Percentiles rank a stretch among this genome's conserved stretches.
These are phyloP conservation scores for Peromyscus melanophrys DNA, from an alignment of 2,797 vertebrate genomes.

Conservation along the genomic window DNA sequence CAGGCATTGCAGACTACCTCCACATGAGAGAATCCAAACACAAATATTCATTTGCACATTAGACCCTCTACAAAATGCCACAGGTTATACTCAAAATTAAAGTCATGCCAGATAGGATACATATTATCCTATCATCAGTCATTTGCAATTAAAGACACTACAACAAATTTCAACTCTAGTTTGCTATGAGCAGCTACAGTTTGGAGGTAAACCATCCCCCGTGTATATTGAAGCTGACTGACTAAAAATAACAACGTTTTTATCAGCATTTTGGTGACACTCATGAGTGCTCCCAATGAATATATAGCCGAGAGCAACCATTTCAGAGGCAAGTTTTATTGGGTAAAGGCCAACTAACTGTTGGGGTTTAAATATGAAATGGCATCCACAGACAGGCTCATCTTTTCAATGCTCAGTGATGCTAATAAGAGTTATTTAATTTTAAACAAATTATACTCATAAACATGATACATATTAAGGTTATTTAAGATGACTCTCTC, in stretches of 20 bases:
- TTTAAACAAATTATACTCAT: not conserved
- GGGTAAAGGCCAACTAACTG: slow-evolving; percentile 4
- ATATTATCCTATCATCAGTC: not conserved
- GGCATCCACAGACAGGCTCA: not conserved
- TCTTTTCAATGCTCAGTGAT: not conserved
- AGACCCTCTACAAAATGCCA: not conserved
- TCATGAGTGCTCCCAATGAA: not conserved
- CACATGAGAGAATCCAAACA: not conserved
- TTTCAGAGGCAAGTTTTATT: not conserved
- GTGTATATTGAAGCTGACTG: not conserved
- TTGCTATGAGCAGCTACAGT: not conserved
- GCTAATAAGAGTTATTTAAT: not conserved
- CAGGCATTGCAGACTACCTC: not conserved
- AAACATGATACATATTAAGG: not conserved
- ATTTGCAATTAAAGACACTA: not conserved
- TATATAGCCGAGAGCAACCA: not conserved
- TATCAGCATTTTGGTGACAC: not conserved
- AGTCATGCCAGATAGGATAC: not conserved
- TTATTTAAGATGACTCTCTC: not conserved
- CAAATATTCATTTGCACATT: not conserved
- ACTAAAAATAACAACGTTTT: not conserved
- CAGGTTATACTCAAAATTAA: not conserved
- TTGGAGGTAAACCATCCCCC: not conserved
- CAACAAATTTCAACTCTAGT: not conserved
- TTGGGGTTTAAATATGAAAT: not conserved